Conservation (phyloP, 2,113 vertebrate genomes). For the Daphoenositta chrysoptera region DNA sequence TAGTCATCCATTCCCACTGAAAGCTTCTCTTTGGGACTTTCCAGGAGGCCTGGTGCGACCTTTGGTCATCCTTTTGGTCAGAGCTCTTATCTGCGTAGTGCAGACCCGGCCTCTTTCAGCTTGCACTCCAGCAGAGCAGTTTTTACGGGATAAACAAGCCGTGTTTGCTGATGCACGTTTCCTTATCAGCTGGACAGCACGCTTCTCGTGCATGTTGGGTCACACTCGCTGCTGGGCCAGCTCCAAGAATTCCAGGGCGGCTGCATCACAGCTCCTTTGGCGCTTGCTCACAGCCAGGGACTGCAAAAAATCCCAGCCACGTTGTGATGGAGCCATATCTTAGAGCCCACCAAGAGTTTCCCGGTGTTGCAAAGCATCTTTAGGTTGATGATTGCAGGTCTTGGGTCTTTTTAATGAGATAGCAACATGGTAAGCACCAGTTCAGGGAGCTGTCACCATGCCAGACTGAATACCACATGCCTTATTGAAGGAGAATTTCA, state of each 20-base stretch:
- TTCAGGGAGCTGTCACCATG: background rate
- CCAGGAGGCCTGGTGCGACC: background rate
- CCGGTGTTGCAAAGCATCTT: background rate
- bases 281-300: rapidly evolving
- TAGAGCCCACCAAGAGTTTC: background rate
- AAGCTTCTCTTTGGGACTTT: slow-evolving; percentile 34
- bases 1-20: slow-evolving; percentile 44
- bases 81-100: slow-evolving; percentile 48
- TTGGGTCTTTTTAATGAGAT: background rate
- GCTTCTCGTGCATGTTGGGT: background rate
- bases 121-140: background rate
- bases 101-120: background rate
- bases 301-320: background rate
- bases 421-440: background rate
- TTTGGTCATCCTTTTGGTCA: slow-evolving; percentile 18
- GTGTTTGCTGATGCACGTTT: slow-evolving; percentile 18
- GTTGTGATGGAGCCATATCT: background rate
- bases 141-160: slow-evolving; percentile 15
- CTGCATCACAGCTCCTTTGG: rapidly evolving
- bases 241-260: slow-evolving; percentile 1
- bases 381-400: background rate
- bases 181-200: slow-evolving; percentile 45
- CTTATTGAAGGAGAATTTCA: background rate
- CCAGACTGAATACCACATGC: background rate
- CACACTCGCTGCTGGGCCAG: background rate